Conservation (phyloP, 1,140 invertebrate species). For the Dufourea novaeangliae region DNA sequence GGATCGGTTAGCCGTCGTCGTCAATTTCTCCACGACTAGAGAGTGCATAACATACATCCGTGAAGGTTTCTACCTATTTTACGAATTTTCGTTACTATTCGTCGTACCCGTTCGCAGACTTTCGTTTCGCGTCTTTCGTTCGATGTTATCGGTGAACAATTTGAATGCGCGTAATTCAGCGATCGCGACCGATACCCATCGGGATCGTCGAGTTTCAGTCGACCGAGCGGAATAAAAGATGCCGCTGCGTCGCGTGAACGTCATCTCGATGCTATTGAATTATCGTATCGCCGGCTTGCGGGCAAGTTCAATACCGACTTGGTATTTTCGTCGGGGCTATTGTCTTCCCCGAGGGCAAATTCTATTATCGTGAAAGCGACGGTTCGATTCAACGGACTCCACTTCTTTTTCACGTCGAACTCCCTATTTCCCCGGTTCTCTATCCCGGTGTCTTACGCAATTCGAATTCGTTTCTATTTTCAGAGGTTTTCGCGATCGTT, state of each 20-base stretch:
- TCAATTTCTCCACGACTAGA: no score
- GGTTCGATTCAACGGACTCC: not conserved
- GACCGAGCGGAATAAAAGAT: not conserved
- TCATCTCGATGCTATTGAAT: not conserved
- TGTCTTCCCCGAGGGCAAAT: not conserved
- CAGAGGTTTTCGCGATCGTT: not conserved
- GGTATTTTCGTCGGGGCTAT: not conserved
- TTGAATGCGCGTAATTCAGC: not conserved
- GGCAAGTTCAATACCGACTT: not conserved
- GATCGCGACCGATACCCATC: not conserved
- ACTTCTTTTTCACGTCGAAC: not conserved
- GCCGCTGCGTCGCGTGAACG: not conserved
- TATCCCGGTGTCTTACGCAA: not conserved
- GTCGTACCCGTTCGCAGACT: no score
- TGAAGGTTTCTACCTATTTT: no score
- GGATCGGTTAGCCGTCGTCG: no score
- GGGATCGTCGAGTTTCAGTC: not conserved
- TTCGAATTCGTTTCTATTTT: not conserved
- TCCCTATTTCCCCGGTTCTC: not conserved
- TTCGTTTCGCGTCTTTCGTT: no score
- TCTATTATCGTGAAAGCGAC: constrained; percentile 4
- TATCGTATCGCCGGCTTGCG: not conserved
- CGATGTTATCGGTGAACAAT: not conserved
- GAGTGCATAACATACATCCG: no score
- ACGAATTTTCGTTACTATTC: no score